Percentiles rank a stretch among this genome's conserved stretches.
phyloP scores from a whole-genome alignment of 2,888 invertebrate species.

The Malacosoma neustria region DNA sequence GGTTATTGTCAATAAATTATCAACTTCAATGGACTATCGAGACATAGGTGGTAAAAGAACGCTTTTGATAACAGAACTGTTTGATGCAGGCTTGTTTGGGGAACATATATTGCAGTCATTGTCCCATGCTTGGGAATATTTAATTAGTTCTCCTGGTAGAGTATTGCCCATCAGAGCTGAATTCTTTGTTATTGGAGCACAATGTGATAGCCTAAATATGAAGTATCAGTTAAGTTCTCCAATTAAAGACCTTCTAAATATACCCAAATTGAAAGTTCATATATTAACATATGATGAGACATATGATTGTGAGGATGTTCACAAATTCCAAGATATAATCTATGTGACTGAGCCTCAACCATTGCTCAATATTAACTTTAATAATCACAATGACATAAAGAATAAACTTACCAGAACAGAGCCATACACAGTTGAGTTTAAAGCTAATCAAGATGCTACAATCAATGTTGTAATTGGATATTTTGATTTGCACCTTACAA shows the following conservation, averaged over 20 bases:
- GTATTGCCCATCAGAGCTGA: conserved; percentile 78
- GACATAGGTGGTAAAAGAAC: conserved; percentile 75
- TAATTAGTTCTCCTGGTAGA: conserved; percentile 63
- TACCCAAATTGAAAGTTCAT: conserved; percentile 31
- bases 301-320: conserved; percentile 82
- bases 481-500: conserved; percentile 82
- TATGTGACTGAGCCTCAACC: conserved; percentile 74
- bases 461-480: conserved; percentile 81
- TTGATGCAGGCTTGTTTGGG: conserved; percentile 87
- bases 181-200: conserved; percentile 77
- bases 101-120: conserved; percentile 81
- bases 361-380: conserved; percentile 78
- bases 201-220: conserved; percentile 64
- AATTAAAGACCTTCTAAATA: conserved; percentile 35
- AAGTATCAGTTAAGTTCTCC: conserved; percentile 52
- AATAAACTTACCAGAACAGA: conserved; percentile 37
- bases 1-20: conserved; percentile 73
- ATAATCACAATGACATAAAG: conserved; percentile 64
- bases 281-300: conserved; percentile 59
- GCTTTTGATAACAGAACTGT: conserved; percentile 83
- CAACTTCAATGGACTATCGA: conserved; percentile 66
- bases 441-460: conserved; percentile 56
- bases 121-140: conserved; percentile 79
- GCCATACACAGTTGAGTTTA: conserved; percentile 46
- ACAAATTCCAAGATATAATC: conserved; percentile 64